Conservation (phyloP, 2,113 vertebrate species). For the Rynchops niger region DNA sequence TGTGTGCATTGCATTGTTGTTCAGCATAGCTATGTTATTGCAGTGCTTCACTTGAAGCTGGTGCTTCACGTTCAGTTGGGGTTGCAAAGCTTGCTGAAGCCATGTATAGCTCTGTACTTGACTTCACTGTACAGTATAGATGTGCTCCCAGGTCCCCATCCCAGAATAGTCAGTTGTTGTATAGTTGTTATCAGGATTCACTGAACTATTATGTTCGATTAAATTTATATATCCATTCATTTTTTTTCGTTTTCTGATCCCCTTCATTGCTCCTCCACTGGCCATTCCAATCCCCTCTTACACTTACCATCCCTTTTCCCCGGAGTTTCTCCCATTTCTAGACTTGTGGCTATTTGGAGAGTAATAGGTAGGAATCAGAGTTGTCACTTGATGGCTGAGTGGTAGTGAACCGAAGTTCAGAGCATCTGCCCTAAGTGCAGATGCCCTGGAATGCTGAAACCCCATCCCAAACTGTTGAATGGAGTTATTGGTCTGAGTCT, state of each 20-base stretch:
- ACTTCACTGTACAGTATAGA: neutral
- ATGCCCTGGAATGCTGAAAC: neutral
- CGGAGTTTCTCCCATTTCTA: neutral
- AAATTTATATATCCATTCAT: neutral
- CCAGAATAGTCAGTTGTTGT: neutral
- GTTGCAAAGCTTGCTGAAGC: neutral
- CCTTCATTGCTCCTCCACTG: neutral
- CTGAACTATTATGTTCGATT: neutral
- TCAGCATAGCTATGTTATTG: neutral
- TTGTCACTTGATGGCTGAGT: neutral
- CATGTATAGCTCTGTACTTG: neutral
- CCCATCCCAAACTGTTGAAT: too few species aligned
- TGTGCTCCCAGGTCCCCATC: neutral
- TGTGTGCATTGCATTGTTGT: neutral
- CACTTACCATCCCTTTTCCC: neutral
- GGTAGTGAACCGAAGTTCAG: neutral
- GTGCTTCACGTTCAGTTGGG: neutral
- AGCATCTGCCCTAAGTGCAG: neutral
- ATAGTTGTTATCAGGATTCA: neutral
- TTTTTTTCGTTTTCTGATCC: neutral
- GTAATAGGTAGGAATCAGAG: neutral
- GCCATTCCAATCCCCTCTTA: neutral
- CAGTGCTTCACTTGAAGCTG: neutral
- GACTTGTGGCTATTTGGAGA: neutral
- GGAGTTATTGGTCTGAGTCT: neutral